Evolutionary conservation across 2,888 invertebrate species (phyloP), one percentile per base, ranked within the genome.

Genomic region (Cylindroiulus punctatus): DNA sequence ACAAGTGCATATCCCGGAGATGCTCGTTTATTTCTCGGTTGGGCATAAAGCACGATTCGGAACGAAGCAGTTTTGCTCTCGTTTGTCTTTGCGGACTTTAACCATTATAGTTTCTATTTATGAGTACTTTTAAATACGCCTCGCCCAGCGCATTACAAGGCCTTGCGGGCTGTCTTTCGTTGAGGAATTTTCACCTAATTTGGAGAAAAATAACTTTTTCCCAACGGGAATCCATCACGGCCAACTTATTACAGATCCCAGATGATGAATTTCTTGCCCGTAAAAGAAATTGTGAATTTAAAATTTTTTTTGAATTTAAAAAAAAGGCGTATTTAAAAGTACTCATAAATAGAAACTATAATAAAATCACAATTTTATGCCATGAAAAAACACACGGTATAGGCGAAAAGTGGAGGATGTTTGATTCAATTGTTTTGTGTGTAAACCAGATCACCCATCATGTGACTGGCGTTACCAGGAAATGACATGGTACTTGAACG

Each of bases 31-130:
- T 82, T 82, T 82, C 42, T 14, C 22, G 26, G 19, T 8, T 81
- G 30, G 36, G 44, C 44, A 44, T 44, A 44, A 44, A 44, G 44
- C 1, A 26, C 81, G 81, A 17, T 30, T 81, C n/a, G 26, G 30
- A 36, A 30, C 81, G 8, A n/a, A 36, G 32, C 36, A 36, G 30
- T 81, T 81, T 81, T 36, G 36, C 36, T 36, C 36, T 36, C 36
- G 36, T 36, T 36, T 81, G 81, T 81, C 30, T 81, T 36, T 81
- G 81, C 19, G 52, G 26, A 65, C 65, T 65, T 65, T 65, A 22
- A 42, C 82, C 82, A 82, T 82, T 82, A 82, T 82, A 82, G 82
- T 82, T 82, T 82, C 82, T 82, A 82, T 82, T 82, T 82, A 82
- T 82, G 82, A 82, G 42, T 82, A 82, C 82, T 82, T 82, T 82